Evolutionary conservation across 2,797 vertebrate genomes (phyloP).

Genomic region (Rhinoraja longicauda): DNA sequence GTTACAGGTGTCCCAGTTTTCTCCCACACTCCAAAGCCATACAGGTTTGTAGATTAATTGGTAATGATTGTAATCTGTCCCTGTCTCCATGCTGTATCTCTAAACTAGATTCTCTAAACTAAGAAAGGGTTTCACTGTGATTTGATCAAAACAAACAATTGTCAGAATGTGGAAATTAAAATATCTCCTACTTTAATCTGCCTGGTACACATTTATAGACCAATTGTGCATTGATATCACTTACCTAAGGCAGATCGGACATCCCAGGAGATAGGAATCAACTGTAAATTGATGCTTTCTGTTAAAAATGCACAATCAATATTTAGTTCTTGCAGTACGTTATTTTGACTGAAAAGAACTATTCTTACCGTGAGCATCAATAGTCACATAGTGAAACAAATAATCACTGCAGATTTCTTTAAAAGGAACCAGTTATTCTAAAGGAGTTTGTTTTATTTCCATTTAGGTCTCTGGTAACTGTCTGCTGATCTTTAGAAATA

Average conservation of each 20-base stretch:
- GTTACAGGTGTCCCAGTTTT: no score
- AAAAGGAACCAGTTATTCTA: background rate
- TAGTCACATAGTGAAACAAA: background rate
- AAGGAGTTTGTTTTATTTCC: background rate
- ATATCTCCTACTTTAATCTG: no score
- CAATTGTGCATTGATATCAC: background rate
- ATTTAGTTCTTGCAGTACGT: background rate
- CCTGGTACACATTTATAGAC: background rate
- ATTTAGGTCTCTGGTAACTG: background rate
- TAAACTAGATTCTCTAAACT: no score
- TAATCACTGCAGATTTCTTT: background rate
- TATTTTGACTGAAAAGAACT: slow-evolving; percentile 19
- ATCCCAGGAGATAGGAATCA: background rate
- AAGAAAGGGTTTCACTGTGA: background rate
- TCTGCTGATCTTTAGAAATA: background rate
- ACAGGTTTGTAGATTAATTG: no score
- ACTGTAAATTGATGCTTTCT: background rate
- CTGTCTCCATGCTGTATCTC: no score
- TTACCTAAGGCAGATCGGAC: background rate
- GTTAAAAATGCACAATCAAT: background rate
- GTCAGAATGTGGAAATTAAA: background rate
- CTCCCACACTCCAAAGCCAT: no score
- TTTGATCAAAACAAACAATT: background rate
- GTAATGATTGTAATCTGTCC: no score
- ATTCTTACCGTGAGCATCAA: background rate